A percentile compares a stretch with the other conserved stretches of the same genome.
Evolutionary conservation across 2,888 invertebrate genomes (phyloP).

Genomic region (Polyploca ridens): DNA sequence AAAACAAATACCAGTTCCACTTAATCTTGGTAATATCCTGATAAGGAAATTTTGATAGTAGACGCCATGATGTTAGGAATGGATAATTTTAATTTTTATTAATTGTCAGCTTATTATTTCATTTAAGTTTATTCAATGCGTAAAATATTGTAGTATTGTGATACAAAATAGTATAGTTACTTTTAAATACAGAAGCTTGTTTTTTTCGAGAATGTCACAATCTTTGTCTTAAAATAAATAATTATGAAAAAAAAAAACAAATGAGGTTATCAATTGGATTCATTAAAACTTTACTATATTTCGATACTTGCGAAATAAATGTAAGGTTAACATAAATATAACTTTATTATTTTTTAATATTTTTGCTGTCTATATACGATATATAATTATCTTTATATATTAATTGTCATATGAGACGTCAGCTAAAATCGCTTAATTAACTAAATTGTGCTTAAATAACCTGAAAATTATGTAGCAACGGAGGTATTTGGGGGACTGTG

Average conservation of each 20-base stretch:
- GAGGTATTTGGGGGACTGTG: neutral
- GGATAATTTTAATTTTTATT: constrained; percentile 9
- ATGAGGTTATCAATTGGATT: neutral
- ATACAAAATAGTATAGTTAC: constrained; percentile 7
- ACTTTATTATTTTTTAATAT: constrained; percentile 24
- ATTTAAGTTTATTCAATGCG: neutral
- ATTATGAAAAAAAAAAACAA: neutral
- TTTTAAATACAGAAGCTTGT: neutral
- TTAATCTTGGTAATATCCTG: neutral
- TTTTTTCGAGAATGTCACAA: too few species aligned
- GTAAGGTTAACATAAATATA: constrained; percentile 52
- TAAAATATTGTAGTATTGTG: constrained; percentile 5
- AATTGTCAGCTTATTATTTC: neutral
- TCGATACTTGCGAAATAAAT: constrained; percentile 71
- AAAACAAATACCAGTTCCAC: neutral
- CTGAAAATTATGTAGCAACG: constrained; percentile 19
- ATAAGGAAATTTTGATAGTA: neutral
- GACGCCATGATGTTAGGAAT: neutral
- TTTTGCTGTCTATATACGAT: constrained; percentile 69
- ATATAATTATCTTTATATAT: constrained; percentile 80
- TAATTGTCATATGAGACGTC: constrained; percentile 70
- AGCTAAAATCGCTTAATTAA: constrained; percentile 39
- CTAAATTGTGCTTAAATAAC: constrained; percentile 55
- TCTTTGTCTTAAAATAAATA: too few species aligned
- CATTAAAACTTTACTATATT: constrained; percentile 66